A percentile compares a stretch with the other conserved stretches of the same genome.
phyloP scores from a whole-genome alignment of 2,888 invertebrate species.

The Terebella lapidaria region DNA sequence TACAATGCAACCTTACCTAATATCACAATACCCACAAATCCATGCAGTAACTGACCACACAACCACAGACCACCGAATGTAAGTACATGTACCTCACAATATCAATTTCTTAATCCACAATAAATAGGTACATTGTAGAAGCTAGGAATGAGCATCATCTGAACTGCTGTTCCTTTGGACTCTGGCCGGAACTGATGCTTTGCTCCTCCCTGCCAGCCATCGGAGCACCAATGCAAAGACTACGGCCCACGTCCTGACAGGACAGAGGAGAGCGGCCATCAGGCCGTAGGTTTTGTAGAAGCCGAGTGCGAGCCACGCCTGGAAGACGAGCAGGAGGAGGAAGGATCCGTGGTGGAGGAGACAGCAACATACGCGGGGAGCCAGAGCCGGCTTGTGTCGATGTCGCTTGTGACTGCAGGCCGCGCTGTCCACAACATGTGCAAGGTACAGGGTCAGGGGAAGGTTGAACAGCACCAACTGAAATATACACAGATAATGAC shows the following conservation, averaged over 20 bases:
- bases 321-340: constrained; percentile 52
- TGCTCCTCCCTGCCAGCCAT: no score
- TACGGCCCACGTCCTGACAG: constrained; percentile 75
- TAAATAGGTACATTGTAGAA: no score
- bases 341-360: constrained; percentile 22
- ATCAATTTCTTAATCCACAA: no score
- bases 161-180: no score
- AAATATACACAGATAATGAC: background rate
- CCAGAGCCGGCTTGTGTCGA: background rate
- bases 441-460: background rate
- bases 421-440: constrained; percentile 14
- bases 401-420: background rate
- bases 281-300: constrained; percentile 79
- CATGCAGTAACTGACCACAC: no score
- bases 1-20: no score
- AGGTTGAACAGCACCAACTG: constrained; percentile 2
- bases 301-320: constrained; percentile 62
- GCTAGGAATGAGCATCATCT: no score
- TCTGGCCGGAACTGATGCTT: no score
- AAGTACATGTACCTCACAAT: no score
- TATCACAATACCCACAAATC: no score
- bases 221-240: constrained; percentile 58
- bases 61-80: no score
- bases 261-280: constrained; percentile 70
- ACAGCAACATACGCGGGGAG: no score